Percentiles rank a stretch among this genome's conserved stretches.
phyloP scores from a whole-genome alignment of 2,113 vertebrate species.

The Craseonycteris thonglongyai region DNA sequence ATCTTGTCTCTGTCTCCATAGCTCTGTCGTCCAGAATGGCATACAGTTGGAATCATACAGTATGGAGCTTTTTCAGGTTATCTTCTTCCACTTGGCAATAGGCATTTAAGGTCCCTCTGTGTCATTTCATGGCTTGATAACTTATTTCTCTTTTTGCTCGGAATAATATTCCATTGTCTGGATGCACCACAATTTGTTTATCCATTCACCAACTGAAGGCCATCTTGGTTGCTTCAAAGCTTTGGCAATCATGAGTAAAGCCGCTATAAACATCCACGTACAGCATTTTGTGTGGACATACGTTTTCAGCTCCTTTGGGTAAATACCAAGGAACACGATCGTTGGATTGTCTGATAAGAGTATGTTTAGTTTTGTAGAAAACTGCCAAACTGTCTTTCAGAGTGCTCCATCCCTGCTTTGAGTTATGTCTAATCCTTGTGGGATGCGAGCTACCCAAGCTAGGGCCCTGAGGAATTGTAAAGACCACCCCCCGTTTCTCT shows the following conservation, averaged over 20 bases:
- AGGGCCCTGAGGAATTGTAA: not conserved
- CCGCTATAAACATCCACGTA: not conserved
- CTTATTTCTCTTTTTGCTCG: not conserved
- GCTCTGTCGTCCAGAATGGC: not conserved
- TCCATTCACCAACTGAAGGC: not conserved
- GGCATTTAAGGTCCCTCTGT: not conserved
- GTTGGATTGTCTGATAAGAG: not conserved
- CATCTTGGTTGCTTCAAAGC: not conserved
- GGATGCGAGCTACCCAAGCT: not conserved
- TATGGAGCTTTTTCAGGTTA: not conserved
- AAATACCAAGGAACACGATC: not conserved
- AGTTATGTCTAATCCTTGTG: not conserved
- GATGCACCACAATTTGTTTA: not conserved
- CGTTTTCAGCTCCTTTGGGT: not conserved
- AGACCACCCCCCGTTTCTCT: not conserved
- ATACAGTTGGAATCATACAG: not conserved
- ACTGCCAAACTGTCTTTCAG: not conserved
- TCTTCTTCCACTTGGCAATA: not conserved
- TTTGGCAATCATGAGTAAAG: not conserved
- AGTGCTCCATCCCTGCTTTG: not conserved
- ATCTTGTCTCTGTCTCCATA: not conserved
- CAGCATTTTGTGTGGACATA: not conserved
- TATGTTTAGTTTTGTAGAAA: not conserved
- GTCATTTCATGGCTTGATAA: not conserved
- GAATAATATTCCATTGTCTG: not conserved